Evolutionary conservation across 2,113 vertebrate genomes (phyloP).

Genomic region (Donacobius atricapilla): DNA sequence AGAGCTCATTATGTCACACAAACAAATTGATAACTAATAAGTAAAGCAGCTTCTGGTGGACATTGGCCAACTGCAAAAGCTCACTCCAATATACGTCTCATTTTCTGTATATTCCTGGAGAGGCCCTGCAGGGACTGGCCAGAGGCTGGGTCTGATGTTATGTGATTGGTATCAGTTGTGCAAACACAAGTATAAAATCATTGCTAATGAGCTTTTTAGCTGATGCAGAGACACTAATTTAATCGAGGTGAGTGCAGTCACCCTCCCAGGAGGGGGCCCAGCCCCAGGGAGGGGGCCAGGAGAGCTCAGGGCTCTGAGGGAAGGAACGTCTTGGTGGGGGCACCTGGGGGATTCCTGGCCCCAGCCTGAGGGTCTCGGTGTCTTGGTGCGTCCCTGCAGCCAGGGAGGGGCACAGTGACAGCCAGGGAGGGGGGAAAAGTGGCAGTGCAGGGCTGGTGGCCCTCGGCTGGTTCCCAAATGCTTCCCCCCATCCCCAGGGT

Average conservation of each 20-base stretch:
- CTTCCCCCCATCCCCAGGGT: rapidly evolving
- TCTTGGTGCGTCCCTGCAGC: not conserved
- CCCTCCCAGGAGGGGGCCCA: not conserved
- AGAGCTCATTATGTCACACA: not conserved
- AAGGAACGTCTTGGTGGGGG: not conserved
- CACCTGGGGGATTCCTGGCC: not conserved
- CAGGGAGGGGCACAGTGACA: rapidly evolving
- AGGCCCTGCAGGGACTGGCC: not conserved
- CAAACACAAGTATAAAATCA: not conserved
- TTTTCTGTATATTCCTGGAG: not conserved
- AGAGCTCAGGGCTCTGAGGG: not conserved
- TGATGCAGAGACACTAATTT: not conserved
- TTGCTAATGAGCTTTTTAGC: not conserved
- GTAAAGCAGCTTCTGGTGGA: not conserved
- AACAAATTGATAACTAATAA: not conserved
- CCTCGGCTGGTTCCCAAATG: not conserved
- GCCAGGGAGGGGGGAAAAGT: too few species aligned
- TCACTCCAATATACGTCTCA: rapidly evolving
- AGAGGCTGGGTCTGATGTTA: rapidly evolving
- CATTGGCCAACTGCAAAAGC: not conserved
- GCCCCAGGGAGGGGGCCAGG: not conserved
- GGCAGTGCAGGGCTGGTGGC: not conserved
- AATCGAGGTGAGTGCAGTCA: not conserved
- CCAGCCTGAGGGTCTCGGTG: rapidly evolving
- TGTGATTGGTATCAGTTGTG: not conserved